Evolutionary conservation across 2,888 invertebrate genomes (phyloP), one percentile per base, ranked within the genome.

Genomic region (Hypercompe scribonia): DNA sequence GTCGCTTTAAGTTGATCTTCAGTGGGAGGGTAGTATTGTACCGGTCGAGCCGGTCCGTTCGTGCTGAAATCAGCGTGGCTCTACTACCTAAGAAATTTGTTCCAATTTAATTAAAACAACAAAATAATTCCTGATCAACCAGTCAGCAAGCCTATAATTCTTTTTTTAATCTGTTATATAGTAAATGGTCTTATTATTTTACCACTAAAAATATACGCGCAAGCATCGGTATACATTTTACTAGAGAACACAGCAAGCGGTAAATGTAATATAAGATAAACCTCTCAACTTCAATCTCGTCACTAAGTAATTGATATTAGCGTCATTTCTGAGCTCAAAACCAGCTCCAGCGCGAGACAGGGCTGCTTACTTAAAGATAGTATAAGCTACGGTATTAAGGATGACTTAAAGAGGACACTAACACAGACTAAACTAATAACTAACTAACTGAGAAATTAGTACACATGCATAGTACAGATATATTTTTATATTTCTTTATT

Each of bases 351-450:
- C n/a, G 24, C 24, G 39, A 31, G 39, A n/a, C n/a, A 21, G 70
- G 63, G 63, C 70, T 63, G 70, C 24, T 64, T 31, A 46, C 33
- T 46, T n/a, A 46, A 63, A 46, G 70, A 70, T 70, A 70, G 33
- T 64, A 34, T 64, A 63, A 70, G 42, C 70, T 11, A n/a, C 31
- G 63, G 70, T 70, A 46, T 70, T 70, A 70, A 0, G 42, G 15
- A 46, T 64, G 70, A 64, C 31, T 33, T 63, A 64, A 31, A 31
- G 8, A 15, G 42, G 63, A 46, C 34, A 21, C 31, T 18, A 36
- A 58, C 2, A 69, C 42, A 31, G 28, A 28, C n/a, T 68, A 7
- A n/a, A 54, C n/a, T 24, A 54, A 54, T 11, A 54, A 54, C 11
- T 24, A 11, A n/a, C 54, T 46, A 54, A 54, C 3, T 10, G 54